Base-by-base conservation (phyloP, 35 echinoderm and acorn worm genomes). In the Ophioderma brevispina region DNA sequence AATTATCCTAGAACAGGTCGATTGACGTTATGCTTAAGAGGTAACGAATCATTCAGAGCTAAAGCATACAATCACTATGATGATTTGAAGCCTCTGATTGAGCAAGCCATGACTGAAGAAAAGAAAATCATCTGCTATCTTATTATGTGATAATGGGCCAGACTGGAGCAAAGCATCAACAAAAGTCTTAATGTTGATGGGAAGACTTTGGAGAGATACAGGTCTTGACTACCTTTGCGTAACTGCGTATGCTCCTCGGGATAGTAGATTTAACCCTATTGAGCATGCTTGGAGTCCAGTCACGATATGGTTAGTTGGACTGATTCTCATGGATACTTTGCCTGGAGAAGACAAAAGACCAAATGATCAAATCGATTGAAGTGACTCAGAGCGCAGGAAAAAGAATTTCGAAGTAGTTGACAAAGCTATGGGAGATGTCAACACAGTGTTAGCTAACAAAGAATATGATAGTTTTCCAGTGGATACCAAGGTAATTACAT, bases 1-100 rank as follows among this genome's bases (percentile, higher is more conserved):
- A 85, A 85, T 17, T 85, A 63, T 28, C 82, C 82, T 0, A 85
- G 82, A 85, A 85, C 82, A 64, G 82, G 55, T 32, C 19, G 21
- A 33, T 59, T 85, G 0, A 59, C 82, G 8, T 15, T 85, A 3
- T 85, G 50, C 36, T 31, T 85, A 0, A 0, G 82, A 25, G 46
- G 82, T 19, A 85, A 85, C 33, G 36, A 85, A 59, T 34, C 36
- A 34, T 63, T 56, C 37, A 85, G 42, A 56, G 82, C 82, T 0
- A 59, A 43, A 1, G 37, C 59, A 35, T 85, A 63, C 31, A 84
- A 85, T 19, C 82, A 85, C 49, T 33, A 85, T 35, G 36, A 50
- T 32, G 82, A 85, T 37, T 23, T 85, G n/a, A 36, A 56, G 30
- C 52, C 41, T 4, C 32, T 85, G 0, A 75, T 85, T 64, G 8